A percentile compares a stretch with the other conserved stretches of the same genome.
Evolutionary conservation across 2,797 vertebrate species (phyloP).

Genomic region (Botia kubotai): DNA sequence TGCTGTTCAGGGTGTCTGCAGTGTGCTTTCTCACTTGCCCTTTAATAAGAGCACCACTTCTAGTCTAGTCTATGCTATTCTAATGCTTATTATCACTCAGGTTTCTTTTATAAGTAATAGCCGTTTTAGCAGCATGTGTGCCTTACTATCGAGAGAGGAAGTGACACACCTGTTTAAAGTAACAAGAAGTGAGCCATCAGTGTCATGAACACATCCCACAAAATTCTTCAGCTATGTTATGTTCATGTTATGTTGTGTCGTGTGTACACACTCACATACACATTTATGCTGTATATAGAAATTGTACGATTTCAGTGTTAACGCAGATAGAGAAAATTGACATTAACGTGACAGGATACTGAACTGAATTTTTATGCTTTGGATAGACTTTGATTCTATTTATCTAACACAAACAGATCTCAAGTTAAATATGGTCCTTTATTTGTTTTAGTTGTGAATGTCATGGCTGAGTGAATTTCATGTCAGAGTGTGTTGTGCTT

Average conservation of each 20-base stretch:
- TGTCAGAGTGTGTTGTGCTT: background rate
- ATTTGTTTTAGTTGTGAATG: background rate
- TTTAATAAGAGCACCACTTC: too few species aligned
- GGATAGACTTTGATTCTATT: background rate
- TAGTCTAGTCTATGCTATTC: too few species aligned
- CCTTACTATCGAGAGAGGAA: slow-evolving; percentile 35
- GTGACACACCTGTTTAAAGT: slow-evolving; percentile 27
- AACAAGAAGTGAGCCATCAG: slow-evolving; percentile 43
- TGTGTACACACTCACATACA: background rate
- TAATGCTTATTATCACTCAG: too few species aligned
- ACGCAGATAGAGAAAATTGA: too few species aligned
- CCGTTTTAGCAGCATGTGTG: background rate
- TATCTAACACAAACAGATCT: background rate
- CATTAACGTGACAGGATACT: background rate
- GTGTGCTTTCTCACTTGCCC: too few species aligned
- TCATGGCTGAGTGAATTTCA: background rate
- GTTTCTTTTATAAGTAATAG: too few species aligned
- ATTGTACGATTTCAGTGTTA: background rate
- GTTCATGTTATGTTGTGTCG: background rate
- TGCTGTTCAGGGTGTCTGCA: too few species aligned
- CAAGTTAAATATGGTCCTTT: background rate
- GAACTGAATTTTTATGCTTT: background rate
- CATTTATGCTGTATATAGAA: background rate
- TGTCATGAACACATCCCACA: slow-evolving; percentile 24
- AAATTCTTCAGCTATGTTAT: background rate